phyloP scores from a whole-genome alignment of 2,888 invertebrate species.

The Polymixis flavicincta region DNA sequence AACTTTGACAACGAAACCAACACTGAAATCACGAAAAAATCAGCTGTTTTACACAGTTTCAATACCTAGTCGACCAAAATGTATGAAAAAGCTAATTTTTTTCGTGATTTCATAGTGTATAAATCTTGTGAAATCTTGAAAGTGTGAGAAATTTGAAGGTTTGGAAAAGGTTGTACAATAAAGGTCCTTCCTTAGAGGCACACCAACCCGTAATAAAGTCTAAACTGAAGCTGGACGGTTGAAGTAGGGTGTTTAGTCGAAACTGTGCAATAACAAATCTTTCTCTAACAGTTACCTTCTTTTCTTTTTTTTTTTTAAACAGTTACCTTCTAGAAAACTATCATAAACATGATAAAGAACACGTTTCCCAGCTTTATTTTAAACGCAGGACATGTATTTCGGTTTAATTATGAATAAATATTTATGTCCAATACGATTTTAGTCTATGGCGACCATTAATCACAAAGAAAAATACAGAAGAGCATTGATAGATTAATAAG shows the following conservation, averaged over 20 bases:
- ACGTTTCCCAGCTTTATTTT: background rate
- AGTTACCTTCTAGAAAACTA: background rate
- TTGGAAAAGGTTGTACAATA: too few species aligned
- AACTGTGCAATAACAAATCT: background rate
- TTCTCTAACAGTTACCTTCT: background rate
- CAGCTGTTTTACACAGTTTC: too few species aligned
- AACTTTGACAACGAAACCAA: too few species aligned
- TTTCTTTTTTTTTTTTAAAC: too few species aligned
- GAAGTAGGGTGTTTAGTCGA: background rate
- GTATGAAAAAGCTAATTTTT: too few species aligned
- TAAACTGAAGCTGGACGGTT: background rate
- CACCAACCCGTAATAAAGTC: background rate
- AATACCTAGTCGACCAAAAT: too few species aligned
- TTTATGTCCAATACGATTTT: slow-evolving; percentile 3
- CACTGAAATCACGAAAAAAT: too few species aligned
- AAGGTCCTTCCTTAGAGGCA: too few species aligned
- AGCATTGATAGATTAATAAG: slow-evolving; percentile 25
- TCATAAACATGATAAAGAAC: slow-evolving; percentile 8
- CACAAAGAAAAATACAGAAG: slow-evolving; percentile 2
- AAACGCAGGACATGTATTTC: background rate
- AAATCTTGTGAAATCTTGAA: too few species aligned
- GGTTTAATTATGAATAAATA: slow-evolving; percentile 17
- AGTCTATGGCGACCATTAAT: background rate
- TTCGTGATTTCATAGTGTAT: too few species aligned
- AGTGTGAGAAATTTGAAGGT: too few species aligned